phyloP scores from a whole-genome alignment of 2,888 invertebrate species.

The Synergus gifuensis region DNA sequence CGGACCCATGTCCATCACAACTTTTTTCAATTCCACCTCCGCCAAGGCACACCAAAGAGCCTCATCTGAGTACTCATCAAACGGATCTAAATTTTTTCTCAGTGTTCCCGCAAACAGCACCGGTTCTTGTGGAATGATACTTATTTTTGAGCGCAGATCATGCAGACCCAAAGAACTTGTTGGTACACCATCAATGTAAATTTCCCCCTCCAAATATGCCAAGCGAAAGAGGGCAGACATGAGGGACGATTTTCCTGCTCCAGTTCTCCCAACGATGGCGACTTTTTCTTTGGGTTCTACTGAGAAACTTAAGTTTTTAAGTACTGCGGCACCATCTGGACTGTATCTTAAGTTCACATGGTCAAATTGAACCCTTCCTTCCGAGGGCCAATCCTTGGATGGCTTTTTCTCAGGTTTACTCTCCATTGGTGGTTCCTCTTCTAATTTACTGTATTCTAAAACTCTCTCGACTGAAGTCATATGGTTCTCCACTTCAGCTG shows the following conservation, averaged over 20 bases:
- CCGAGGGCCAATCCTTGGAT: conserved; percentile 79
- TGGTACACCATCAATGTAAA: conserved; percentile 85
- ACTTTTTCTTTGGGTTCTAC: conserved; percentile 82
- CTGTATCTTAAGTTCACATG: conserved; percentile 80
- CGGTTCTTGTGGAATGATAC: conserved; percentile 83
- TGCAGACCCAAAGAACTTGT: conserved; percentile 81
- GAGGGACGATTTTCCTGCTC: conserved; percentile 85
- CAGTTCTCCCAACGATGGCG: conserved; percentile 84
- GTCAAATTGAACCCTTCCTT: conserved; percentile 79
- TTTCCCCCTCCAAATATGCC: conserved; percentile 83
- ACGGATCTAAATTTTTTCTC: conserved; percentile 84
- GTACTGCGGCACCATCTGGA: conserved; percentile 72
- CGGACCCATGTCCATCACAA: neutral
- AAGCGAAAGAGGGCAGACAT: conserved; percentile 85
- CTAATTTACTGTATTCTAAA: conserved; percentile 83
- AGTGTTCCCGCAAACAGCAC: conserved; percentile 80
- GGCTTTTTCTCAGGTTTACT: conserved; percentile 73
- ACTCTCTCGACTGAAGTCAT: conserved; percentile 86
- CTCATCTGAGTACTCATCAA: conserved; percentile 79
- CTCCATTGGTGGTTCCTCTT: conserved; percentile 80
- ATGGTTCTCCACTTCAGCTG: conserved; percentile 83
- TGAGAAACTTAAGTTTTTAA: conserved; percentile 80
- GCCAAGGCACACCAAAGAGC: conserved; percentile 76
- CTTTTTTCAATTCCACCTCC: neutral
- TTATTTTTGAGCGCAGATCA: conserved; percentile 81